These are phyloP conservation scores for Antennarius maculatus DNA, from an alignment of 2,797 vertebrate genomes.

Conservation along the genomic window DNA sequence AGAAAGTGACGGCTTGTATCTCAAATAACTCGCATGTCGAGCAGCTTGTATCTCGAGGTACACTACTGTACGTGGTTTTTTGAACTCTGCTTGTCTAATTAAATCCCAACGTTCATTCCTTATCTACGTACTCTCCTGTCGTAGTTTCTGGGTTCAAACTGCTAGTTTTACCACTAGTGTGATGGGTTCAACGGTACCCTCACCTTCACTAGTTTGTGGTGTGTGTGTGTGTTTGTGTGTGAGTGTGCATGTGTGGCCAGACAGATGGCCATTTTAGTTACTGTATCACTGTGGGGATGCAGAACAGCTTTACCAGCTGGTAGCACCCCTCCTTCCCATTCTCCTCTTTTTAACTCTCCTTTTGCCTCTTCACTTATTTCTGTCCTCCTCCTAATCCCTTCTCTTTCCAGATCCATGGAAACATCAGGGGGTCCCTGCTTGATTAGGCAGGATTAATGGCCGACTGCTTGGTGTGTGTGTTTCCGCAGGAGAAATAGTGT, in stretches of 20 bases:
- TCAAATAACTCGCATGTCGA: too few species aligned
- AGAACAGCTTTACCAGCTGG: slow-evolving; percentile 73
- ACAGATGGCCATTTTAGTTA: slow-evolving; percentile 78
- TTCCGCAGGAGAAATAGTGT: slow-evolving; percentile 67
- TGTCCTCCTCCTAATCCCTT: slow-evolving; percentile 57
- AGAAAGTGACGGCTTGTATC: too few species aligned
- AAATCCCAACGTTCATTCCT: too few species aligned
- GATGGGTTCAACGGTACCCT: too few species aligned
- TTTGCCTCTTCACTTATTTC: slow-evolving; percentile 51
- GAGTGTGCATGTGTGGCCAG: slow-evolving; percentile 49
- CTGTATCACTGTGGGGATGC: slow-evolving; percentile 72
- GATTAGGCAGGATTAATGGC: slow-evolving; percentile 84
- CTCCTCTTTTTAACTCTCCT: slow-evolving; percentile 50
- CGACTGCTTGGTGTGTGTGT: slow-evolving; percentile 41
- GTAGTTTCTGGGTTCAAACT: too few species aligned
- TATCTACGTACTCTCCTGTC: too few species aligned
- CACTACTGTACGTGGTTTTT: too few species aligned
- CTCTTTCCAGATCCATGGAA: slow-evolving; percentile 57
- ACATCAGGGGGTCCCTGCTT: slow-evolving; percentile 74
- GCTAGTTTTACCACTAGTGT: too few species aligned
- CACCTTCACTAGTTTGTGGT: not conserved
- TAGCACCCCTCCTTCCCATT: slow-evolving; percentile 46
- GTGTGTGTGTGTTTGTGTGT: slow-evolving; percentile 21
- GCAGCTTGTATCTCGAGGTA: too few species aligned
- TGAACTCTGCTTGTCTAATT: too few species aligned